Evolutionary conservation across 2,888 invertebrate genomes (phyloP), one percentile per base, ranked within the genome.

Genomic region (Hyppa rectilinea): DNA sequence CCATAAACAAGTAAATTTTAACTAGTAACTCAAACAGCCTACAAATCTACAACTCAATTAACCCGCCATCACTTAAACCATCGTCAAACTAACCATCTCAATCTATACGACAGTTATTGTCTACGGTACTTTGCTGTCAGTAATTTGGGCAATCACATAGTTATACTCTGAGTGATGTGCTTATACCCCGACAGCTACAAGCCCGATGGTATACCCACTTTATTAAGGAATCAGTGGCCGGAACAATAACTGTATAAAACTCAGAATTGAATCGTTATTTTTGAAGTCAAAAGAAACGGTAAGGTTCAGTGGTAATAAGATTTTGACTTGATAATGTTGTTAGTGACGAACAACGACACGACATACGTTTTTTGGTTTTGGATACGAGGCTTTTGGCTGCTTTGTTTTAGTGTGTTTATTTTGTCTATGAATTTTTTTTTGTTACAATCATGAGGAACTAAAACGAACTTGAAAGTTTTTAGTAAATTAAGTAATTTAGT

Each of bases 101-200:
- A 64, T 65, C 50, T 50, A 78, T 79, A 52, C 26, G 73, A 75
- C 36, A 62, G 78, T 71, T 76, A 75, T 76, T 72, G 83, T 80
- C 59, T 43, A 75, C 78, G 86, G 83, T 83, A 82, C 80, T 86
- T 80, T 73, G 66, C 75, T 52, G 80, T 53, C 77, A 68, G 75
- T 79, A 87, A 88, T 87, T 89, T 89, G 81, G 87, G 85, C 87
- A 88, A 88, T 88, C 86, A 85, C 83, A 87, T 88, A 74, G 85
- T 86, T 89, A 84, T 50, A 60, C 40, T 52, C 78, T 83, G 80
- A 87, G 75, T 83, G 81, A 80, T 83, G 80, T 71, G 72, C 61
- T 61, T 59, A 56, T 34, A 63, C 43, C 36, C 23, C 20, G 55
- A 43, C 49, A 23, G 49, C 56, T 56, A 79, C 59, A 71, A 73